These are phyloP conservation scores for Noctua fimbriata DNA, from an alignment of 2,888 invertebrate genomes.

Conservation along the genomic window DNA sequence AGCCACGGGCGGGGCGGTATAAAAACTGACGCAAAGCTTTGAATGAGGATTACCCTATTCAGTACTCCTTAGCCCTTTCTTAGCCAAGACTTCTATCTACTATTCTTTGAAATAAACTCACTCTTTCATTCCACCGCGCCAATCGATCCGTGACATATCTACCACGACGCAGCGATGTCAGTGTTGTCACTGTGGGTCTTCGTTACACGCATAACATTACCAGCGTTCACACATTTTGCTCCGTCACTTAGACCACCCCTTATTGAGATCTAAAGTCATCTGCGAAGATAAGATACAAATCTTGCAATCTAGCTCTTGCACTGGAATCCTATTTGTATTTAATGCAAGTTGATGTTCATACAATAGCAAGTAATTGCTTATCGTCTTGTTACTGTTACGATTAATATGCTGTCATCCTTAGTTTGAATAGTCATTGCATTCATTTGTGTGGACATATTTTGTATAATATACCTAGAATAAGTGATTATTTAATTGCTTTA, in stretches of 20 bases:
- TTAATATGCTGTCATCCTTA: slow-evolving; percentile 13
- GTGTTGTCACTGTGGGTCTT: not conserved
- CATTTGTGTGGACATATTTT: not conserved
- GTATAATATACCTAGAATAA: slow-evolving; percentile 3
- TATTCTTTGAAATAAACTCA: not conserved
- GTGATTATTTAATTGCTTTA: not conserved
- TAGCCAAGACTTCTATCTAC: not conserved
- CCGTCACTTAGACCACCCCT: slow-evolving; percentile 47
- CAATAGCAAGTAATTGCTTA: slow-evolving; percentile 45
- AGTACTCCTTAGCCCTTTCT: not conserved
- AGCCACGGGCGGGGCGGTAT: too few species aligned
- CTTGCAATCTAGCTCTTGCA: slow-evolving; percentile 28
- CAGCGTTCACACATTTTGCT: slow-evolving; percentile 6
- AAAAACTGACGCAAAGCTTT: too few species aligned
- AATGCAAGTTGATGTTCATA: slow-evolving; percentile 27
- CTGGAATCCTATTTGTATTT: slow-evolving; percentile 31
- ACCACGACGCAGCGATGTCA: not conserved
- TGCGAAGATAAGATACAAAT: slow-evolving; percentile 47
- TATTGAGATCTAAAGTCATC: slow-evolving; percentile 35
- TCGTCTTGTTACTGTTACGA: slow-evolving; percentile 14
- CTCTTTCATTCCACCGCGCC: not conserved
- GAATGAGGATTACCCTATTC: too few species aligned
- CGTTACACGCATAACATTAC: not conserved
- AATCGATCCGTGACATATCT: not conserved
- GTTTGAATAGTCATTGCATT: slow-evolving; percentile 26